These are phyloP conservation scores for Amazona guildingii DNA, from an alignment of 2,113 vertebrate genomes.

Conservation along the genomic window DNA sequence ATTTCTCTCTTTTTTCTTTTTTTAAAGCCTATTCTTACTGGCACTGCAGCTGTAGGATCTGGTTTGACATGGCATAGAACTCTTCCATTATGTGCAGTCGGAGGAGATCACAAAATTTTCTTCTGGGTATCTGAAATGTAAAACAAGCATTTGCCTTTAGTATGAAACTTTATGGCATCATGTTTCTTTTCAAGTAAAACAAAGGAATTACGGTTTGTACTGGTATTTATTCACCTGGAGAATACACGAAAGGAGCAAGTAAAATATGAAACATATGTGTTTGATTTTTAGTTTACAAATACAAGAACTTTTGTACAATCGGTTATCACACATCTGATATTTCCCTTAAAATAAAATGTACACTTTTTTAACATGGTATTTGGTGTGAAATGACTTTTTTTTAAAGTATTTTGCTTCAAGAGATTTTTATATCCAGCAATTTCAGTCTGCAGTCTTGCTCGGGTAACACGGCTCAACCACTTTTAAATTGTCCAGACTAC, in stretches of 20 bases:
- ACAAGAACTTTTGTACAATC: neutral
- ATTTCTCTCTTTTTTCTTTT: neutral
- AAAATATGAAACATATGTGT: neutral
- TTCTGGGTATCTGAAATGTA: slow-evolving; percentile 98
- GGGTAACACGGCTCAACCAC: neutral
- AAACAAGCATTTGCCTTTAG: slow-evolving; percentile 21
- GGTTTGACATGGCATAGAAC: slow-evolving; percentile 94
- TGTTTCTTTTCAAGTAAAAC: neutral
- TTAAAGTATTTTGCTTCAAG: neutral
- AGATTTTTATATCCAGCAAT: neutral
- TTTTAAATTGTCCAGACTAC: neutral
- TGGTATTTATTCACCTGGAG: neutral
- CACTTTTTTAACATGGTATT: neutral
- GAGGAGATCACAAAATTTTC: slow-evolving; percentile 90
- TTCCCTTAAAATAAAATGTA: slow-evolving; percentile 25
- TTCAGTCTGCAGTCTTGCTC: neutral
- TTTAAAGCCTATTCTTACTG: slow-evolving; percentile 85
- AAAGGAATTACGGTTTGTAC: neutral
- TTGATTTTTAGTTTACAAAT: neutral
- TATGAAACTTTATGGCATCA: neutral
- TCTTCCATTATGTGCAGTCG: slow-evolving; percentile 89
- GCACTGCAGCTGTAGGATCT: slow-evolving; percentile 85
- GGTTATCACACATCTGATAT: neutral
- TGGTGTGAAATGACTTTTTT: neutral
- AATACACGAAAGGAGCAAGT: neutral